Conservation (phyloP, 2,113 vertebrate genomes). For the Pollimyrus isidori region DNA sequence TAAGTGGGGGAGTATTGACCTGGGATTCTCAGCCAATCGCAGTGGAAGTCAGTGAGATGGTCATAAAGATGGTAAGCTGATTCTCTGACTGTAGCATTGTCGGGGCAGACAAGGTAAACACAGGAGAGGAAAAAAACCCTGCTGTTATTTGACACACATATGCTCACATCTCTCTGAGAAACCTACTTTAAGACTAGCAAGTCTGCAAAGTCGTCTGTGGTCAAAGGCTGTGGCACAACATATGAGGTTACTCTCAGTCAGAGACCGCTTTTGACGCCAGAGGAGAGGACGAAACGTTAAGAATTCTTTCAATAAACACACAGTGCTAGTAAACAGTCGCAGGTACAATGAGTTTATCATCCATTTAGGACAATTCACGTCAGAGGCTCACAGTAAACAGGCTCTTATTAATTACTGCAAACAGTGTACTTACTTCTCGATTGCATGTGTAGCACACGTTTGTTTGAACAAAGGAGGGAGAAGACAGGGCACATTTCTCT, state of each 20-base stretch:
- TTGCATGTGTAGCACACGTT: neutral
- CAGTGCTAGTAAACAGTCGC: neutral
- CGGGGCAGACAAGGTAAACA: conserved; percentile 30
- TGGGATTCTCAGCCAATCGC: conserved; percentile 34
- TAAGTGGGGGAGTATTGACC: conserved; percentile 46
- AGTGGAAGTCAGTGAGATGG: conserved; percentile 8
- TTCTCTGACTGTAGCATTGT: neutral
- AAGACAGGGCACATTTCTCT: neutral
- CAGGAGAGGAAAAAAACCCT: conserved; percentile 22
- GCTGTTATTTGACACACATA: conserved; percentile 25
- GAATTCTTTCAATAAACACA: neutral
- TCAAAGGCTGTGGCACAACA: neutral
- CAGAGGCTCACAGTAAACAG: neutral
- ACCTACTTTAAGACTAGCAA: neutral
- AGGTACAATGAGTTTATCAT: neutral
- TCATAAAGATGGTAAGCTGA: conserved; percentile 14
- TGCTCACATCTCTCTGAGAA: conserved; percentile 7
- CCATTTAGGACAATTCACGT: neutral
- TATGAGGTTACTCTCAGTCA: neutral
- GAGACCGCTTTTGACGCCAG: neutral
- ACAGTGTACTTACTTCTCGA: neutral
- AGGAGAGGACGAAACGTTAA: neutral
- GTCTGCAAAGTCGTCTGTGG: neutral
- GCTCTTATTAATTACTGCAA: neutral
- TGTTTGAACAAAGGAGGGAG: neutral